These are phyloP conservation scores for Gallirallus australis DNA, from an alignment of 2,797 vertebrate species.

Conservation along the genomic window DNA sequence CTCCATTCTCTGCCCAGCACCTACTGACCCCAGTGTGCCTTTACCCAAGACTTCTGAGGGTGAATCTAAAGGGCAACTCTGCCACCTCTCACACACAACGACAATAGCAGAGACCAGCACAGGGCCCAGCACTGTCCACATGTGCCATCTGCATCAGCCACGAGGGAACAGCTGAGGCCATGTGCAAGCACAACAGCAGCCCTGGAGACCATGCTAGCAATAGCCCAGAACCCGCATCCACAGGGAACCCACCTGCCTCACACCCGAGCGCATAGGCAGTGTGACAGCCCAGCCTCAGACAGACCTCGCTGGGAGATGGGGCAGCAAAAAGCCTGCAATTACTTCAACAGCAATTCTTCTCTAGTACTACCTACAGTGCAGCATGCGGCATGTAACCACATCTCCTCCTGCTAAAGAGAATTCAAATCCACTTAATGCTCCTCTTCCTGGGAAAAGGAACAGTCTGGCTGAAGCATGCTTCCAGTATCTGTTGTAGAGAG, in stretches of 20 bases:
- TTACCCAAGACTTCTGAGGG: background rate
- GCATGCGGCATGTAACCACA: constrained; percentile 37
- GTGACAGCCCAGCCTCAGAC: background rate
- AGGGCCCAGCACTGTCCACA: background rate
- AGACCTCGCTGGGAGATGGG: background rate
- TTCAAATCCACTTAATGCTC: constrained; percentile 70
- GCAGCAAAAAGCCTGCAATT: constrained; percentile 32
- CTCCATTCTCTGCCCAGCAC: background rate
- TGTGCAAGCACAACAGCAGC: background rate
- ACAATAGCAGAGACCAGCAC: background rate
- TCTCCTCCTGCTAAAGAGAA: constrained; percentile 72
- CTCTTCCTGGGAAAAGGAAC: background rate
- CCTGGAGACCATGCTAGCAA: background rate
- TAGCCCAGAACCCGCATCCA: constrained; percentile 21
- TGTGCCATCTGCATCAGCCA: background rate
- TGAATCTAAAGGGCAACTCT: background rate
- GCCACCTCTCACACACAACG: background rate
- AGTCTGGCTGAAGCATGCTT: background rate
- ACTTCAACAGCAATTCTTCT: constrained; percentile 54
- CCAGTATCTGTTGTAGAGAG: background rate
- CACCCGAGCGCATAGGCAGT: background rate
- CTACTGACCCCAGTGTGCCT: background rate
- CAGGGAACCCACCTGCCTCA: background rate
- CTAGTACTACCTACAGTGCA: constrained; percentile 64
- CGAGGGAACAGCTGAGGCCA: background rate